phyloP scores from a whole-genome alignment of 2,888 invertebrate genomes.

The Sialis fuliginosa region DNA sequence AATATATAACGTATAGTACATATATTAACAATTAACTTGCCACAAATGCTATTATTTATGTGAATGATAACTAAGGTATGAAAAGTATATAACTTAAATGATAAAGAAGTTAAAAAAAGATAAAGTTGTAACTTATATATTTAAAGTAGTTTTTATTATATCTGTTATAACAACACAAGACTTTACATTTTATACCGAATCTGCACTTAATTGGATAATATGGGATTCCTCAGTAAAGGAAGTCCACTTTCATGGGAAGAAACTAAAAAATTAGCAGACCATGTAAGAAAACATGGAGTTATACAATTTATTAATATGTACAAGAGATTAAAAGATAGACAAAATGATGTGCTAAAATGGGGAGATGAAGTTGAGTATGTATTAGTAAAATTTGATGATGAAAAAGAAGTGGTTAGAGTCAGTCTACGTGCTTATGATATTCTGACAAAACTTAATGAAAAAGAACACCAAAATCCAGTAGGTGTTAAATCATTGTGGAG shows the following conservation, averaged over 20 bases:
- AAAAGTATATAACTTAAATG: too few species aligned
- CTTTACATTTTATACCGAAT: not conserved
- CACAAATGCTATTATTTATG: too few species aligned
- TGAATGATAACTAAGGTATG: too few species aligned
- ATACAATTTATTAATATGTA: conserved; percentile 92
- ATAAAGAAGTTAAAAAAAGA: too few species aligned
- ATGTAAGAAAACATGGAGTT: conserved; percentile 88
- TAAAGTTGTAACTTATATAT: not conserved
- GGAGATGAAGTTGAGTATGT: conserved; percentile 98
- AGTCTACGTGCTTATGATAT: conserved; percentile 72
- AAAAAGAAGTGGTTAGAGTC: conserved; percentile 63
- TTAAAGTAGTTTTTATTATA: not conserved
- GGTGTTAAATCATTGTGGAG: conserved; percentile 84
- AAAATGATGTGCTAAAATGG: conserved; percentile 92
- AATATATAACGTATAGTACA: too few species aligned
- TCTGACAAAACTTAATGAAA: conserved; percentile 61
- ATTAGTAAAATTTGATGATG: conserved; percentile 85
- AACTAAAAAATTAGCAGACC: conserved; percentile 76
- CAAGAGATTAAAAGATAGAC: conserved; percentile 68
- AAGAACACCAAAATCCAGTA: conserved; percentile 56
- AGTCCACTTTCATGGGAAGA: conserved; percentile 91
- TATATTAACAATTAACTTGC: too few species aligned
- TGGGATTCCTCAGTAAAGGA: conserved; percentile 93
- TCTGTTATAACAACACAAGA: not conserved
- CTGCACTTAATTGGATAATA: conserved; percentile 21